These are phyloP conservation scores for Ptychobarbus kaznakovi DNA, from an alignment of 2,797 vertebrate genomes.

Conservation along the genomic window DNA sequence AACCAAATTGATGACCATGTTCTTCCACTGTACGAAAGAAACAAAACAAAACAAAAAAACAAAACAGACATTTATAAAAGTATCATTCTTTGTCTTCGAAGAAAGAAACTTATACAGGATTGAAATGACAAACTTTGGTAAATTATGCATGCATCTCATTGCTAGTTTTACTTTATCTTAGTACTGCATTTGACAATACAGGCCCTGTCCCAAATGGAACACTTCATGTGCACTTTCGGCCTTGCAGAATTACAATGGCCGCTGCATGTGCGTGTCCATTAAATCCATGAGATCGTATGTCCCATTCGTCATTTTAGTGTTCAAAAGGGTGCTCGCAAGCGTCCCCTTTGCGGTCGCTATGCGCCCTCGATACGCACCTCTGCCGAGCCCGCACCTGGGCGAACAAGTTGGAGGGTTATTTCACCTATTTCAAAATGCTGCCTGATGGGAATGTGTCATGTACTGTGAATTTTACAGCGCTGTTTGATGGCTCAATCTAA, in stretches of 20 bases:
- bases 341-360: no score
- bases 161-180: neutral
- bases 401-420: slow-evolving; percentile 30
- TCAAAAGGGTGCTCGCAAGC: no score
- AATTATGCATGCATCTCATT: neutral
- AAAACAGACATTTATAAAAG: neutral
- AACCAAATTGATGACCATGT: neutral
- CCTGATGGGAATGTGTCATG: neutral
- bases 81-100: neutral
- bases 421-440: slow-evolving; percentile 24
- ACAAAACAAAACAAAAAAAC: no score
- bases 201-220: no score
- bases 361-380: no score
- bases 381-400: no score
- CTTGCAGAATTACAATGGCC: no score
- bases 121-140: neutral
- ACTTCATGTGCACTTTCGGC: no score
- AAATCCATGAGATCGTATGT: no score
- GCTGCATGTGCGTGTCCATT: no score
- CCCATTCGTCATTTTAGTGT: no score
- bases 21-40: neutral
- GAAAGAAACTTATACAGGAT: neutral
- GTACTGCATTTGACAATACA: no score
- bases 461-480: slow-evolving; percentile 8
- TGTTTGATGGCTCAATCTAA: slow-evolving; percentile 13